These are phyloP conservation scores for Empidonax alnorum DNA, from an alignment of 2,113 vertebrate genomes.

Conservation along the genomic window DNA sequence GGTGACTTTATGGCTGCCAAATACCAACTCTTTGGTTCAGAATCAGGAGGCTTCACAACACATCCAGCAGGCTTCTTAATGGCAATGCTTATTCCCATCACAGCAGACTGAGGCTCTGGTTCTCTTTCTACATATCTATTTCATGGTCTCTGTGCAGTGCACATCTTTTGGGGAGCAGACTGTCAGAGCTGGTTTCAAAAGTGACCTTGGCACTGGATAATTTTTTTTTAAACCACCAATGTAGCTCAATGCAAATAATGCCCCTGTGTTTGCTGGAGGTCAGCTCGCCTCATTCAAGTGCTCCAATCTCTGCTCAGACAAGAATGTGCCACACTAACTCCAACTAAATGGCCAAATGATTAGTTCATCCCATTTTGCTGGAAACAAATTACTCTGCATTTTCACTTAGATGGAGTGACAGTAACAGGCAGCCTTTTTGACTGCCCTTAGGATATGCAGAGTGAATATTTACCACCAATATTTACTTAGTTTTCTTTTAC, in stretches of 20 bases:
- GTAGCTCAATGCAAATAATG: background rate
- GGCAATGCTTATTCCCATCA: background rate
- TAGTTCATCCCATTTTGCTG: background rate
- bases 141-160: background rate
- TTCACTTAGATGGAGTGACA: background rate
- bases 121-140: background rate
- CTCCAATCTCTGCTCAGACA: background rate
- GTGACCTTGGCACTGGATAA: rapidly evolving
- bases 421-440: background rate
- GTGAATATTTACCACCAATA: background rate
- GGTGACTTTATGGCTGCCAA: background rate
- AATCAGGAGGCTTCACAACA: background rate
- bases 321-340: background rate
- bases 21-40: background rate
- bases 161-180: background rate
- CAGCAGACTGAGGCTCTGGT: background rate
- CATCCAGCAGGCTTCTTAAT: background rate
- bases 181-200: background rate
- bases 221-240: background rate
- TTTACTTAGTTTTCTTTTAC: background rate
- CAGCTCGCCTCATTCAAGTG: background rate
- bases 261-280: background rate
- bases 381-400: background rate
- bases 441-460: background rate
- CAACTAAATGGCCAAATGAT: background rate